phyloP scores from a whole-genome alignment of 2,888 invertebrate species.

The Pristionchus maxplancki region DNA sequence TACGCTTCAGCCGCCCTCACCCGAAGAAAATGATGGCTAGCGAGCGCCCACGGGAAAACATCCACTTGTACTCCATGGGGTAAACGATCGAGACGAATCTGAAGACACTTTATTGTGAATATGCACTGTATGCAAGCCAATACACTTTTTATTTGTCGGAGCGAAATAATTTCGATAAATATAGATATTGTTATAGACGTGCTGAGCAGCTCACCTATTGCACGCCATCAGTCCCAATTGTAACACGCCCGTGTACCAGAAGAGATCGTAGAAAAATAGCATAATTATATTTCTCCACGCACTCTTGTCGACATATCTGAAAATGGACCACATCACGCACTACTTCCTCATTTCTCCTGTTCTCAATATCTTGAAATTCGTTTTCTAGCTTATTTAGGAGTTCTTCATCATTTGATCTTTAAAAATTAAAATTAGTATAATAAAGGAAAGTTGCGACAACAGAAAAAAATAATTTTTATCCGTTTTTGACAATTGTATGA shows the following conservation, averaged over 20 bases:
- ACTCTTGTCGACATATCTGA: constrained; percentile 63
- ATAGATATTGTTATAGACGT: too few relatives aligned
- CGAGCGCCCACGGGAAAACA: constrained; percentile 65
- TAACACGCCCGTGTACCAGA: constrained; percentile 76
- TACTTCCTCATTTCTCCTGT: too few relatives aligned
- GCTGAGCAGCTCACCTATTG: constrained; percentile 68
- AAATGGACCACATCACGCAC: background rate
- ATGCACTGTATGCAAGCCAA: too few relatives aligned
- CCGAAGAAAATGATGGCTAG: constrained; percentile 63
- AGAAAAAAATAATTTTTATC: background rate
- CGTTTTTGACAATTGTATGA: too few relatives aligned
- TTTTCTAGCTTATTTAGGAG: background rate
- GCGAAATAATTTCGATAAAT: too few relatives aligned
- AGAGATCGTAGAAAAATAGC: constrained; percentile 75
- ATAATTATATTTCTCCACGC: constrained; percentile 69
- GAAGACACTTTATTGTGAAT: too few relatives aligned
- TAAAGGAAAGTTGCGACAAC: too few relatives aligned
- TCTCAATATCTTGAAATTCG: background rate
- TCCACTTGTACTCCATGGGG: constrained; percentile 74
- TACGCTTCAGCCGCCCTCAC: constrained; percentile 33
- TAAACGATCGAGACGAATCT: constrained; percentile 76
- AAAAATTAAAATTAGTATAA: too few relatives aligned
- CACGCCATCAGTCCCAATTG: constrained; percentile 74
- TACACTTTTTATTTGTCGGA: too few relatives aligned
- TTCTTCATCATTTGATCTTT: too few relatives aligned